A percentile compares a stretch with the other conserved stretches of the same genome.
phyloP scores from a whole-genome alignment of 2,888 invertebrate species.

The Amphipoea lucens region DNA sequence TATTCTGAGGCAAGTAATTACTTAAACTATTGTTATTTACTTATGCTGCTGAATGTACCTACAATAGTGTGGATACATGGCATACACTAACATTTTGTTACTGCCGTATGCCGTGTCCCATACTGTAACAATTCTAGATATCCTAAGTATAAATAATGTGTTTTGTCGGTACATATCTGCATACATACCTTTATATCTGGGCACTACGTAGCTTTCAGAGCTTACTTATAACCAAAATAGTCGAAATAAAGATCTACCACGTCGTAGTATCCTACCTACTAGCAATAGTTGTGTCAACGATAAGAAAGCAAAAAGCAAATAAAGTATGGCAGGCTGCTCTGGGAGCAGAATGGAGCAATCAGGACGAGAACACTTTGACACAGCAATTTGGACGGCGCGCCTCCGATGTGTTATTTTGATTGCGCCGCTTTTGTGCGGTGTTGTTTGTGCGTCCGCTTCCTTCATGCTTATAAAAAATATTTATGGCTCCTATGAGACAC shows the following conservation, averaged over 20 bases:
- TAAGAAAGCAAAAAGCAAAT: slow-evolving; percentile 82
- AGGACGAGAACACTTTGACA: slow-evolving; percentile 88
- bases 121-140: neutral
- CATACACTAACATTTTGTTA: neutral
- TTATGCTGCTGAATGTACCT: slow-evolving; percentile 15
- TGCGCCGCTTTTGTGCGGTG: slow-evolving; percentile 85
- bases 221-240: neutral
- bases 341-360: slow-evolving; percentile 88
- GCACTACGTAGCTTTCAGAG: neutral
- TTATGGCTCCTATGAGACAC: slow-evolving; percentile 77
- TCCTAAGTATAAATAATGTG: neutral
- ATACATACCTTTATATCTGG: neutral
- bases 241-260: slow-evolving; percentile 25
- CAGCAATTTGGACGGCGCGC: slow-evolving; percentile 86
- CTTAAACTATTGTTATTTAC: neutral
- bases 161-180: neutral
- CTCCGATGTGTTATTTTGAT: slow-evolving; percentile 88
- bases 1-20: neutral
- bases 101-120: neutral
- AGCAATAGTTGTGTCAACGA: slow-evolving; percentile 71
- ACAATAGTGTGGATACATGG: neutral
- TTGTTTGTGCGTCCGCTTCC: slow-evolving; percentile 81
- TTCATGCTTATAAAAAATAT: slow-evolving; percentile 81
- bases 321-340: slow-evolving; percentile 76
- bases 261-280: slow-evolving; percentile 26